Conservation (phyloP, 2,113 vertebrate genomes). For the Pelecanus crispus region DNA sequence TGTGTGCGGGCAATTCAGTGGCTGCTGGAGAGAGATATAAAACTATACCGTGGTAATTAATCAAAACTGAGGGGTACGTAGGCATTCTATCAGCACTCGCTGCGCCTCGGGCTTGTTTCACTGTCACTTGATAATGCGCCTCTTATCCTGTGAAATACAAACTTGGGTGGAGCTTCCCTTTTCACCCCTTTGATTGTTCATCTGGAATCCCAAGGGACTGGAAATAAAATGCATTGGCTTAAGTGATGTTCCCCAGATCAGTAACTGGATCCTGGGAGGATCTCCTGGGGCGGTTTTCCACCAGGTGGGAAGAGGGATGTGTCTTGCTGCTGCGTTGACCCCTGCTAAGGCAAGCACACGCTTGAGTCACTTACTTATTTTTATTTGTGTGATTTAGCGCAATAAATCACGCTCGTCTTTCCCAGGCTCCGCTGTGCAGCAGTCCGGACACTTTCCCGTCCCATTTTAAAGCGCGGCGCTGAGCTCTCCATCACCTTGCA, state of each 20-base stretch:
- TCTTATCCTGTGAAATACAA: not conserved
- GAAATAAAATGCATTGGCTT: slow-evolving; percentile 12
- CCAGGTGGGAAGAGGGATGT: slow-evolving; percentile 49
- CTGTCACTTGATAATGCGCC: not conserved
- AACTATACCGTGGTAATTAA: not conserved
- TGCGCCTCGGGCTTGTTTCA: not conserved
- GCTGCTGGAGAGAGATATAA: not conserved
- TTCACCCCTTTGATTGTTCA: slow-evolving; percentile 54
- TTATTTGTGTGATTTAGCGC: slow-evolving; percentile 26
- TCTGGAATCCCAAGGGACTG: slow-evolving; percentile 32
- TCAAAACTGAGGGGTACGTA: not conserved
- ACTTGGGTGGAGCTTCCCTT: slow-evolving; percentile 50
- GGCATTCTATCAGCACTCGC: not conserved
- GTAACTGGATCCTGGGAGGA: slow-evolving; percentile 51
- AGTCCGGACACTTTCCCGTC: not conserved
- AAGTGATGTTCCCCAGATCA: slow-evolving; percentile 20
- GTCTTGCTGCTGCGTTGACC: slow-evolving; percentile 32
- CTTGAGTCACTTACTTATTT: slow-evolving; percentile 45
- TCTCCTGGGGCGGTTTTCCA: slow-evolving; percentile 34
- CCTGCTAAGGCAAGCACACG: slow-evolving; percentile 58
- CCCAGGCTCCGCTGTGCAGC: not conserved
- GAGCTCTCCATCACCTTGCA: not conserved
- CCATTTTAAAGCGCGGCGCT: not conserved
- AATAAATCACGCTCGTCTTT: not conserved
- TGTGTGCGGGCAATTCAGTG: not conserved